phyloP scores from a whole-genome alignment of 2,113 vertebrate genomes.

The Pangasianodon gigas region DNA sequence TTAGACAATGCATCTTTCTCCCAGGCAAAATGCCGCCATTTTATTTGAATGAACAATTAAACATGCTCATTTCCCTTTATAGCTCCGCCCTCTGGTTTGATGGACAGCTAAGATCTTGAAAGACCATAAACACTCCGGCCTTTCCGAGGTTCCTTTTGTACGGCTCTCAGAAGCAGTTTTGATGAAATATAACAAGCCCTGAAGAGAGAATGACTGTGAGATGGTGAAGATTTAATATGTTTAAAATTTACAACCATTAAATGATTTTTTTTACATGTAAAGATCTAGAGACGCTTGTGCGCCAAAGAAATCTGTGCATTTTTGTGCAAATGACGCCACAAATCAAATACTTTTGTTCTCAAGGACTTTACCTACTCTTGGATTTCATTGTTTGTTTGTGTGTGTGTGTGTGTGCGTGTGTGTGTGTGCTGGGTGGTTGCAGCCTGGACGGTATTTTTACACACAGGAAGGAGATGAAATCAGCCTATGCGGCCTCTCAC shows the following conservation, averaged over 20 bases:
- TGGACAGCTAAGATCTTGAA: not conserved
- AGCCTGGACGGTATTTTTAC: constrained; percentile 40
- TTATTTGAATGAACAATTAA: not conserved
- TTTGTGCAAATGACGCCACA: not conserved
- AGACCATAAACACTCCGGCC: not conserved
- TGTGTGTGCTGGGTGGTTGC: not conserved
- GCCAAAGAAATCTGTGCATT: not conserved
- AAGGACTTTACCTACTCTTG: not conserved
- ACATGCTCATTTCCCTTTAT: not conserved
- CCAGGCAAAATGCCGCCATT: not conserved
- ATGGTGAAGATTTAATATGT: not conserved
- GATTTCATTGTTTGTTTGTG: not conserved
- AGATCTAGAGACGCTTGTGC: not conserved
- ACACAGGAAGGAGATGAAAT: constrained; percentile 67
- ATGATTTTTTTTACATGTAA: not conserved
- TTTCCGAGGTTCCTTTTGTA: not conserved
- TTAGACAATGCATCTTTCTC: not conserved
- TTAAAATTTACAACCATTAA: not conserved
- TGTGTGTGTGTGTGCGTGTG: constrained; percentile 21
- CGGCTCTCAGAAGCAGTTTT: not conserved
- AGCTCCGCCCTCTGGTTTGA: constrained; percentile 22
- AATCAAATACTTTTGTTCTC: constrained; percentile 50
- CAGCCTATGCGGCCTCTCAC: constrained; percentile 54
- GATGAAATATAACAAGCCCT: not conserved
- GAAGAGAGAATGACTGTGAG: not conserved